Conservation (phyloP, 2,113 vertebrate species). For the Antigone vipio region DNA sequence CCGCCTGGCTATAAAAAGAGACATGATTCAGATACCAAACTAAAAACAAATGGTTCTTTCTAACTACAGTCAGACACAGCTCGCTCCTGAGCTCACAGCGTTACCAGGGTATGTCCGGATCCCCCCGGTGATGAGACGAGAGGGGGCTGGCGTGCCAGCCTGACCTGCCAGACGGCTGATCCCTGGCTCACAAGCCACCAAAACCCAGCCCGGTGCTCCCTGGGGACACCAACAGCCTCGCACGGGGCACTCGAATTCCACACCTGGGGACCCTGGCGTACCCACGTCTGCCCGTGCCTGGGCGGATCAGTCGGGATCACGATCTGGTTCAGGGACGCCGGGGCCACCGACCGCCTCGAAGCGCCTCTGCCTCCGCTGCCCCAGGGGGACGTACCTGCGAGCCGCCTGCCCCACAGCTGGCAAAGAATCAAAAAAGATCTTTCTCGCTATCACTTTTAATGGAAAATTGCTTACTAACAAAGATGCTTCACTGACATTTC, state of each 20-base stretch:
- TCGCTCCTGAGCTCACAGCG: not conserved
- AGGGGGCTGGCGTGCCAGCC: not conserved
- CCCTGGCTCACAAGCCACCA: not conserved
- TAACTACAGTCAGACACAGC: not conserved
- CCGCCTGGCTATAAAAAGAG: not conserved
- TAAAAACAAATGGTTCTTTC: not conserved
- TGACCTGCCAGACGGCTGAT: no score
- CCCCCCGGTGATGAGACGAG: rapidly evolving
- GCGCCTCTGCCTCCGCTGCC: not conserved
- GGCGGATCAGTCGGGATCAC: not conserved
- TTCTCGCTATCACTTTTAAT: not conserved
- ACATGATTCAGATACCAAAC: not conserved
- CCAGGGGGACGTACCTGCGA: not conserved
- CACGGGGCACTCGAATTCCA: not conserved
- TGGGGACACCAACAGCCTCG: not conserved
- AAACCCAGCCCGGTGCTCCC: not conserved
- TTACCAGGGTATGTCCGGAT: not conserved
- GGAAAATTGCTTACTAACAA: not conserved
- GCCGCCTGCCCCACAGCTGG: not conserved
- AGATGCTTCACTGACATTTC: not conserved
- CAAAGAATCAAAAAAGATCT: no score
- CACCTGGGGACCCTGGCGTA: not conserved
- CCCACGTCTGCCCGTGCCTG: rapidly evolving
- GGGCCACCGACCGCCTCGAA: rapidly evolving
- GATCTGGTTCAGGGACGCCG: rapidly evolving